Base-by-base conservation (phyloP, 2,797 vertebrate genomes). In the Eurystomus glaucurus region DNA sequence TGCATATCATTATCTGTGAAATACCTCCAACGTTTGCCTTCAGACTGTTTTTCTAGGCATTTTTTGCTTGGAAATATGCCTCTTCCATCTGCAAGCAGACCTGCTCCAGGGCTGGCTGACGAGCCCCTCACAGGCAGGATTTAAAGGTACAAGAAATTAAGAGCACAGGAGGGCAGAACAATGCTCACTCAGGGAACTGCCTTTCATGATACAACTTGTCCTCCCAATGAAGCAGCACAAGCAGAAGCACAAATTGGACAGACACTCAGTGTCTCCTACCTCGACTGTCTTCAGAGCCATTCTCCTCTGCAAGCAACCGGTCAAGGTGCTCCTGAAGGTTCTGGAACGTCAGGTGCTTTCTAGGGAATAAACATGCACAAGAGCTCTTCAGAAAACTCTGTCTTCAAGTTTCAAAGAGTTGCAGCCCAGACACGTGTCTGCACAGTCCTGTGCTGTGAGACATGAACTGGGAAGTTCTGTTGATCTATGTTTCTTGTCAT, bases 311-410 rank as follows among this genome's bases (percentile, higher is more conserved):
- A 52, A 99, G 94, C 83, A 99, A 97, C 28, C 95, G 98, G 88
- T 99, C 99, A 96, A 99, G 97, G 91, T 99, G 99, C 80, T 99
- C 97, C 35, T 98, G 98, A 6, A 99, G 98, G 68, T 99, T 99
- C 98, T 99, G 99, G 98, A 99, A 99, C 26, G 99, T 99, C 80
- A 99, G 97, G 52, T 98, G 97, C 97, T 99, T 99, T 97, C 99
- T 99, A 96, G 21, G 66, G 90, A 97, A 82, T 95, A 85, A 97
- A 79, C 11, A 79, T 9, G 11, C 69, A 76, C 22, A 94, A 90
- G 16, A 80, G 26, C 50, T 79, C 45, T 93, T 92, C 74, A 96
- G 82, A 92, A 90, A 78, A 76, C 41, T 55, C 51, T 65, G 48
- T 51, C 51, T 78, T 48, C 13, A 81, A 2, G 31, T 72, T 81